Evolutionary conservation across 1,140 invertebrate genomes (phyloP), one percentile per base, ranked within the genome.

Genomic region (Megalopta genalis): DNA sequence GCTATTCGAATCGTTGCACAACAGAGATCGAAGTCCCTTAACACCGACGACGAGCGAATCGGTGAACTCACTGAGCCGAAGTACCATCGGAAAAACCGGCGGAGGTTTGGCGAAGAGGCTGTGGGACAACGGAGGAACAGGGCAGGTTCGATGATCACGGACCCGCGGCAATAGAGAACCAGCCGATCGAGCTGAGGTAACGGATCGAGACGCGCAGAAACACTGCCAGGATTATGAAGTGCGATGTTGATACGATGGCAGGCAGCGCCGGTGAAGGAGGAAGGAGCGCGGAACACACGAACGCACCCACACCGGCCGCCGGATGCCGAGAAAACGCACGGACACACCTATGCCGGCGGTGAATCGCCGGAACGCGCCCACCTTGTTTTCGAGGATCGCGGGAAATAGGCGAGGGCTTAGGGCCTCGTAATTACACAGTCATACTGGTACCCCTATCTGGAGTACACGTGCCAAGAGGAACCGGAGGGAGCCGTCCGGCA

Each of bases 181-280:
- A 57, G 37, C 60, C 73, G 82, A 85, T 81, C 76, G 80, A 46
- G 52, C 63, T 81, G 79, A 87, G 85, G 81, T 88, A 87, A 89
- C 84, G 87, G 87, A 88, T 87, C 83, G 88, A 88, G 88, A 86
- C 87, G 87, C 87, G 84, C 88, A 80, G 86, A 88, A 88, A 90
- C 85, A 90, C 88, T 88, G 90, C 87, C 85, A 86, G 87, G 86
- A 86, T 90, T 92, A 92, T 90, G 87, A 90, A 91, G 88, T 89
- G 88, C 90, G 87, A 89, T 88, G 88, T 89, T 87, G 89, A 89
- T 88, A 81, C 83, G 88, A 90, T 88, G 88, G 88, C 82, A 84
- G 76, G 85, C 85, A 81, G 74, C 84, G 84, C 85, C 65, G 85
- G 82, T 78, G 83, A 88, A 89, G 79, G 82, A 88, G 82, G 86